Evolutionary conservation across 2,888 invertebrate genomes (phyloP).

Genomic region (Mesochorus sp.): DNA sequence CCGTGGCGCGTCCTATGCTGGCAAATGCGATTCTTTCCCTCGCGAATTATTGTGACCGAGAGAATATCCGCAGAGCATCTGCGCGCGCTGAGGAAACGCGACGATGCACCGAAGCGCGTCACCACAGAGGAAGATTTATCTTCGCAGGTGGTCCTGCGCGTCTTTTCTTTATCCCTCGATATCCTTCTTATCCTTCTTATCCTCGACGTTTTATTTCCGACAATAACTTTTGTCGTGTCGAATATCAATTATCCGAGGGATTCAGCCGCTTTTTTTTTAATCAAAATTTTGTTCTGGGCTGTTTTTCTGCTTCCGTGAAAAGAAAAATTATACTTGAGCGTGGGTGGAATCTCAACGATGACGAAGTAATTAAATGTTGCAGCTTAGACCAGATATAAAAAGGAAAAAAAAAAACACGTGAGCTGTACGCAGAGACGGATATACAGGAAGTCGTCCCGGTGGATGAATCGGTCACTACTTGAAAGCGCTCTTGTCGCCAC

Average conservation of each 20-base stretch:
- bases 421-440: constrained; percentile 39
- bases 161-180: constrained; percentile 33
- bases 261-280: neutral
- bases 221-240: neutral
- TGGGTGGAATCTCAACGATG: constrained; percentile 8
- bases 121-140: constrained; percentile 40
- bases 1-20: constrained; percentile 15
- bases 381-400: constrained; percentile 23
- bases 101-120: constrained; percentile 44
- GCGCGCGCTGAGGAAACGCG: constrained; percentile 24
- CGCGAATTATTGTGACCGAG: constrained; percentile 19
- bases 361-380: constrained; percentile 51
- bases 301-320: neutral
- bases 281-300: neutral
- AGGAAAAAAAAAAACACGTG: constrained; percentile 8
- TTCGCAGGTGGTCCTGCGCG: constrained; percentile 53
- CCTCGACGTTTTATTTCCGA: neutral
- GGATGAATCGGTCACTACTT: constrained; percentile 59
- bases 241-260: neutral
- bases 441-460: constrained; percentile 60
- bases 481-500: constrained; percentile 47
- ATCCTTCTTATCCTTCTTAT: constrained; percentile 14
- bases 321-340: neutral
- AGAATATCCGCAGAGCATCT: neutral
- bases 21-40: constrained; percentile 35